These are phyloP conservation scores for Pelagia noctiluca DNA, from an alignment of 30 jellyfish, hydroid and myxozoan species.

Conservation along the genomic window DNA sequence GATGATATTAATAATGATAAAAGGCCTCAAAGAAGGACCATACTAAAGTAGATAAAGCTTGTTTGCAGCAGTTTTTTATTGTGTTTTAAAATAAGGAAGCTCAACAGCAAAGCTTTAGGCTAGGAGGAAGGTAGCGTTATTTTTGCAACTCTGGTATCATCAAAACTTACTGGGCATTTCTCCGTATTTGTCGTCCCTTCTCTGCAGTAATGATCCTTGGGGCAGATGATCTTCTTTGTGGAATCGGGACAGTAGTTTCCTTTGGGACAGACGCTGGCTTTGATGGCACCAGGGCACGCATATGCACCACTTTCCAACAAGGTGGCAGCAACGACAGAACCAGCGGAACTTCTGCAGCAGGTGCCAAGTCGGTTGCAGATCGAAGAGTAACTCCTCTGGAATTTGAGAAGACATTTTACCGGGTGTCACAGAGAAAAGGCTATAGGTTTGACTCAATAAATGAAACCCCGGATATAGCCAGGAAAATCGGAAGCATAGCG, in stretches of 20 bases:
- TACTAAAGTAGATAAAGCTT: too few species aligned
- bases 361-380: slow-evolving; percentile 44
- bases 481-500: too few species aligned
- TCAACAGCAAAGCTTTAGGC: too few species aligned
- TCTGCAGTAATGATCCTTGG: slow-evolving; percentile 53
- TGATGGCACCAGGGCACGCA: slow-evolving; percentile 51
- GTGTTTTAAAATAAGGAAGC: too few species aligned
- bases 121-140: too few species aligned
- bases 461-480: too few species aligned
- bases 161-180: slow-evolving; percentile 56
- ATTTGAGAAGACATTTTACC: not conserved
- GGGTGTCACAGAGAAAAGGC: not conserved
- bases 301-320: slow-evolving; percentile 9
- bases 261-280: slow-evolving; percentile 37
- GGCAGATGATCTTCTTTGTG: slow-evolving; percentile 49
- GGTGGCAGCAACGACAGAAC: slow-evolving; percentile 1
- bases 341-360: slow-evolving; percentile 39
- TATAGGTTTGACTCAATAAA: too few species aligned
- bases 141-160: too few species aligned
- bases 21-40: too few species aligned
- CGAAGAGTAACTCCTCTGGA: slow-evolving; percentile 24
- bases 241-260: slow-evolving; percentile 37
- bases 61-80: too few species aligned
- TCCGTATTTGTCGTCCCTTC: slow-evolving; percentile 43
- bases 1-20: too few species aligned